A percentile compares a stretch with the other conserved stretches of the same genome.
phyloP scores from a whole-genome alignment of 2,113 vertebrate species.

The Stigmatopora argus region DNA sequence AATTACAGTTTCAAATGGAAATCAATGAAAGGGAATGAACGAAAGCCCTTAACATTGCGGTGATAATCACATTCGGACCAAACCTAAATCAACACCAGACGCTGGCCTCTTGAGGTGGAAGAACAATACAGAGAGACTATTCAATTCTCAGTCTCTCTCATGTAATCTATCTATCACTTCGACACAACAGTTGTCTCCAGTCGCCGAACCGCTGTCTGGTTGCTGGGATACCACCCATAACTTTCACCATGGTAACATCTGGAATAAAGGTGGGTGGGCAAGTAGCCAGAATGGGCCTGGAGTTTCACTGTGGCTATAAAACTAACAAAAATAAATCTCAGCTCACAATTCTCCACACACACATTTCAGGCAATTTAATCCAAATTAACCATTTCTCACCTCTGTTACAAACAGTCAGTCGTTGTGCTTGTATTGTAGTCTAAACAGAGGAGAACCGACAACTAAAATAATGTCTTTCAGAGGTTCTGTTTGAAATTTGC shows the following conservation, averaged over 20 bases:
- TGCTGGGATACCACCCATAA: constrained; percentile 75
- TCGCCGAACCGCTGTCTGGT: constrained; percentile 65
- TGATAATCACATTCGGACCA: constrained; percentile 68
- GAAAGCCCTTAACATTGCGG: constrained; percentile 52
- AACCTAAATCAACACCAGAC: constrained; percentile 70
- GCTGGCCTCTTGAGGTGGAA: constrained; percentile 67
- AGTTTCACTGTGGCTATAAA: constrained; percentile 71
- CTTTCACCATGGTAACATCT: constrained; percentile 79
- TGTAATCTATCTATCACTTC: constrained; percentile 57
- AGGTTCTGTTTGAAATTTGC: constrained; percentile 19
- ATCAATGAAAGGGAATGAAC: constrained; percentile 75
- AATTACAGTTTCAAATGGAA: constrained; percentile 76
- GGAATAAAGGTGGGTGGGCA: constrained; percentile 79
- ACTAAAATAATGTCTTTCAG: constrained; percentile 16
- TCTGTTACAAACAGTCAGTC: constrained; percentile 23
- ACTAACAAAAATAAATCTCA: constrained; percentile 76
- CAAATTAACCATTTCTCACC: constrained; percentile 45
- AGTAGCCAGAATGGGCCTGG: constrained; percentile 68
- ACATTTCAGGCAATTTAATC: constrained; percentile 38
- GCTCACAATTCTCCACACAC: constrained; percentile 19
- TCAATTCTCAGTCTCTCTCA: constrained; percentile 49
- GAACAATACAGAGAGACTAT: constrained; percentile 59
- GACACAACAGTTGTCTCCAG: constrained; percentile 51
- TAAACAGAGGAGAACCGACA: constrained; percentile 15
- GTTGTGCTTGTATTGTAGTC: constrained; percentile 5